These are phyloP conservation scores for Tragelaphus strepsiceros DNA, from an alignment of 2,113 vertebrate species.

Conservation along the genomic window DNA sequence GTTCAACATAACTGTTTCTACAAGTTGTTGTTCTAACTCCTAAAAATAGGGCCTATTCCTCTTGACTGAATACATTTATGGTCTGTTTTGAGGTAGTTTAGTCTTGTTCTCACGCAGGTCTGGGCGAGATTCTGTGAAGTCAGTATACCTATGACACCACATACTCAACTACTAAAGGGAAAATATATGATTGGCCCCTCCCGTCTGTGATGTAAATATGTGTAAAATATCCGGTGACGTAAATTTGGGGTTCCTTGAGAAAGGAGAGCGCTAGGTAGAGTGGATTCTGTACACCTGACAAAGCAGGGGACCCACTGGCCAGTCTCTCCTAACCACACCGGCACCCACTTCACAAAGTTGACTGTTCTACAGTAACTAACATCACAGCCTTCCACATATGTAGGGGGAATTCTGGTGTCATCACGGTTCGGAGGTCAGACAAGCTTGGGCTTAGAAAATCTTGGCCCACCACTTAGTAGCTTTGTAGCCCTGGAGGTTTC, in stretches of 20 bases:
- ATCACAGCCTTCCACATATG: rapidly evolving
- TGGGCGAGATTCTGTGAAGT: background rate
- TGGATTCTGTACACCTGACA: background rate
- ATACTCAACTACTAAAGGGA: background rate
- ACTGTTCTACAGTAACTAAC: background rate
- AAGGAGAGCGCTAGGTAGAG: background rate
- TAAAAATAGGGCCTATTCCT: constrained; percentile 64
- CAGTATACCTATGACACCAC: background rate
- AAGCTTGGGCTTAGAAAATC: background rate
- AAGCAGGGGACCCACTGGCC: no score
- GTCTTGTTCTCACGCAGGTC: background rate
- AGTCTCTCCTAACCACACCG: background rate
- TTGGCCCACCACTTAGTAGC: background rate
- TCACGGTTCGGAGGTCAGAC: background rate
- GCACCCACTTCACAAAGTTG: background rate
- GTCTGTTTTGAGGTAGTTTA: constrained; percentile 15
- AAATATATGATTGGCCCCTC: background rate
- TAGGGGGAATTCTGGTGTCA: background rate
- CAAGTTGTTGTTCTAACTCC: constrained; percentile 53
- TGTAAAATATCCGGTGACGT: background rate
- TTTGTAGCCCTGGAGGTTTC: background rate
- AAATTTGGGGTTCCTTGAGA: background rate
- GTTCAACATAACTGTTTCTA: constrained; percentile 60
- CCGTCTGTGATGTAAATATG: background rate
- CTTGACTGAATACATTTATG: background rate